Conservation (phyloP, 2,888 invertebrate species). For the Formica aserva region DNA sequence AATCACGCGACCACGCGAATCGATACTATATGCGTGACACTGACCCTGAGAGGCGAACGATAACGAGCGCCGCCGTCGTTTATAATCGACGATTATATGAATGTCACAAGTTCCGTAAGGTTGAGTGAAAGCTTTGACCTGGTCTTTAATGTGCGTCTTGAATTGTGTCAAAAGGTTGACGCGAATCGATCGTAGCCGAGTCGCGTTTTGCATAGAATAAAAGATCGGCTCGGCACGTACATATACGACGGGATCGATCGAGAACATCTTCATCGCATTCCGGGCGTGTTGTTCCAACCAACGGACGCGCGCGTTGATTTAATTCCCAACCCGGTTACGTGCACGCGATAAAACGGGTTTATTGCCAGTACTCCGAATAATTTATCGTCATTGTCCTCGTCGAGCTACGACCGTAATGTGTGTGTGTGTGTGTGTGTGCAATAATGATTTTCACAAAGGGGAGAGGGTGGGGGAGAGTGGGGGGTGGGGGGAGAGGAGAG, state of each 20-base stretch:
- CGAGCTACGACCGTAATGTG: slow-evolving; percentile 61
- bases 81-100: slow-evolving; percentile 15
- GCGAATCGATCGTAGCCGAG: background rate
- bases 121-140: slow-evolving; percentile 54
- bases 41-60: slow-evolving; percentile 33
- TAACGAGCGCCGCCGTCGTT: slow-evolving; percentile 18
- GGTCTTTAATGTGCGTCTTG: slow-evolving; percentile 31
- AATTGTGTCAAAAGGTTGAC: slow-evolving; percentile 30
- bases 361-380: slow-evolving; percentile 67
- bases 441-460: slow-evolving; percentile 59
- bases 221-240: background rate
- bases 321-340: slow-evolving; percentile 58
- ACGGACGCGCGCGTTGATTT: slow-evolving; percentile 37
- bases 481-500: background rate
- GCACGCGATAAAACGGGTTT: slow-evolving; percentile 65
- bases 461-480: no score
- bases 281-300: background rate
- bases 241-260: slow-evolving; percentile 24
- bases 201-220: slow-evolving; percentile 28
- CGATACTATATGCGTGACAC: slow-evolving; percentile 40
- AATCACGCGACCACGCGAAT: slow-evolving; percentile 37
- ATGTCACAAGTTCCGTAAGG: slow-evolving; percentile 12
- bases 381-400: slow-evolving; percentile 72
- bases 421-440: slow-evolving; percentile 26
- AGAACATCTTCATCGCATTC: slow-evolving; percentile 46